Evolutionary conservation across 92 coral and sea anemone genomes (phyloP).

Genomic region (Actinostola sp.): DNA sequence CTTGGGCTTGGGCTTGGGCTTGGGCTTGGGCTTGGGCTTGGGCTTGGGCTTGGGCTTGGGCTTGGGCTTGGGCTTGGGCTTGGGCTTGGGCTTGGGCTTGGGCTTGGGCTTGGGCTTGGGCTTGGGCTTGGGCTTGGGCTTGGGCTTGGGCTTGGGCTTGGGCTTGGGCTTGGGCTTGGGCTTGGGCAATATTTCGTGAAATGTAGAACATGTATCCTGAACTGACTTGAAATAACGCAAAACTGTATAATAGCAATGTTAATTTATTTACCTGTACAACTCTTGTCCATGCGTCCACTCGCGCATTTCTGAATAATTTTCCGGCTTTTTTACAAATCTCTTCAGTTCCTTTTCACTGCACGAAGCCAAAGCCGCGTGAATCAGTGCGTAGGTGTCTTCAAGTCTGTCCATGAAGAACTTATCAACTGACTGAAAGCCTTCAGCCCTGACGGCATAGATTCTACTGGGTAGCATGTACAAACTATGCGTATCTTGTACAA

Average conservation of each 20-base stretch:
- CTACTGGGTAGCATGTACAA: conserved; percentile 65
- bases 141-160: too few species aligned
- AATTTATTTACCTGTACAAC: conserved; percentile 18
- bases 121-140: too few species aligned
- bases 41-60: too few species aligned
- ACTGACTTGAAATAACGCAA: too few species aligned
- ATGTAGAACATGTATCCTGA: too few species aligned
- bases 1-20: too few species aligned
- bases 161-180: too few species aligned
- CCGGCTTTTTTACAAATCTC: conserved; percentile 25
- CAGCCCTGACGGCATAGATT: conserved; percentile 59
- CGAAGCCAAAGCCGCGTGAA: conserved; percentile 44
- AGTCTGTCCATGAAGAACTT: conserved; percentile 47
- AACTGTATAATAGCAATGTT: background rate
- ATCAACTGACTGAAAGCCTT: conserved; percentile 15
- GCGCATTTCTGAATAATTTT: conserved; percentile 43
- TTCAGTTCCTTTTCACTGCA: conserved; percentile 21
- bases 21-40: too few species aligned
- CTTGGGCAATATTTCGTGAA: too few species aligned
- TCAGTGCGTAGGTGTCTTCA: conserved; percentile 38
- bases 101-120: too few species aligned
- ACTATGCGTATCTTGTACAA: conserved; percentile 34
- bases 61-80: too few species aligned
- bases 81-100: too few species aligned
- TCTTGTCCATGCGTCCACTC: conserved; percentile 18